phyloP scores from a whole-genome alignment of 1,140 invertebrate species.

The Laodelphax striatellus region DNA sequence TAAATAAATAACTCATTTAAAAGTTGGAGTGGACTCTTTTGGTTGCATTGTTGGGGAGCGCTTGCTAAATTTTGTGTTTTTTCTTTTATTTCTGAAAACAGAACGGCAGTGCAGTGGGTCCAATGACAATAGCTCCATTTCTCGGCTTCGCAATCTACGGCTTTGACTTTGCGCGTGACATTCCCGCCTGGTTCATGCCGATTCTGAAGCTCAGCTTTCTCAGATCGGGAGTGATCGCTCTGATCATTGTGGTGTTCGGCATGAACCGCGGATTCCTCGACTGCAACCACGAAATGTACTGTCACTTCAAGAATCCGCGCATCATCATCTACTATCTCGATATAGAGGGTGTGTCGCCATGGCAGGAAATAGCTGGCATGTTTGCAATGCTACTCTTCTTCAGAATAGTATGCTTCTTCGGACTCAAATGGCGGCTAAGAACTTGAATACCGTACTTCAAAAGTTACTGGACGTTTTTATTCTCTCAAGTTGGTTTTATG shows the following conservation, averaged over 20 bases:
- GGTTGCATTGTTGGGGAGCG: too few species aligned
- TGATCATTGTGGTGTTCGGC: slow-evolving; percentile 46
- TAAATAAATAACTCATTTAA: too few species aligned
- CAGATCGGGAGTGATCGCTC: slow-evolving; percentile 44
- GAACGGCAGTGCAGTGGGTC: slow-evolving; percentile 51
- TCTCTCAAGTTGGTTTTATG: too few species aligned
- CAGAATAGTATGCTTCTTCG: slow-evolving; percentile 18
- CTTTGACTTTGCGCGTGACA: slow-evolving; percentile 48
- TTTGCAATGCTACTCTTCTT: slow-evolving; percentile 18
- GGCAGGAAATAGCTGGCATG: slow-evolving; percentile 17
- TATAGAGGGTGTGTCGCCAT: slow-evolving; percentile 16
- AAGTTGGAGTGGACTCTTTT: too few species aligned
- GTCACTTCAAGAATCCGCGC: slow-evolving; percentile 25
- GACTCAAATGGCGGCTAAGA: slow-evolving; percentile 17
- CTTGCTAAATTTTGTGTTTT: too few species aligned
- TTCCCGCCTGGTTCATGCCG: slow-evolving; percentile 41
- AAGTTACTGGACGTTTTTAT: too few species aligned
- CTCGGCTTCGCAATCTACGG: slow-evolving; percentile 51
- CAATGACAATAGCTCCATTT: slow-evolving; percentile 45
- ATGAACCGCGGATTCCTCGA: slow-evolving; percentile 40
- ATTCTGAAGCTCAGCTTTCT: slow-evolving; percentile 50
- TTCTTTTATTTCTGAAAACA: slow-evolving; percentile 24
- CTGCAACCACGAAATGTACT: slow-evolving; percentile 33
- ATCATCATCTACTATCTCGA: slow-evolving; percentile 23
- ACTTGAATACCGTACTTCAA: background rate